Base-by-base conservation (phyloP, 2,888 invertebrate species). In the Dendrolimus houi region DNA sequence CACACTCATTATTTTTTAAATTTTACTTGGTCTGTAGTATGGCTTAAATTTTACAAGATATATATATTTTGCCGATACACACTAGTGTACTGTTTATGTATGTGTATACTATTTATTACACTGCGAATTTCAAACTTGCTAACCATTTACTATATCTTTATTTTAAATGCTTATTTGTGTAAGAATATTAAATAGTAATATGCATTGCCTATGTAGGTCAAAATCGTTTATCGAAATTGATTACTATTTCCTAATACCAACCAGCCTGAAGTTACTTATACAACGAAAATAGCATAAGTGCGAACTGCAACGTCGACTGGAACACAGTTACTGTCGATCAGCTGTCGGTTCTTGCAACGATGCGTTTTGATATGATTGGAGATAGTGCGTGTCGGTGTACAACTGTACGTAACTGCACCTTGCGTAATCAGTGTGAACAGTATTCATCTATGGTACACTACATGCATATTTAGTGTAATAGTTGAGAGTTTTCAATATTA, bases 331-430 rank as follows among this genome's bases (percentile, higher is more conserved):
- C 68, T 71, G 74, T 75, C 79, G 73, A 79, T 84, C 83, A 81
- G 75, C 74, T 80, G 83, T 83, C 81, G 60, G 69, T 74, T 79
- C 74, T 74, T 76, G 81, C 79, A 77, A 77, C 79, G 80, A 80
- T 83, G 80, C 76, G 79, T 83, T 81, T 78, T 74, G 81, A 81
- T 81, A 79, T 77, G 81, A 80, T 79, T 72, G 74, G 77, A 83
- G 85, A 87, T 86, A 82, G 83, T 83, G 84, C 83, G 83, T 85
- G 78, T 74, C 74, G 71, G 74, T 77, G 73, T 72, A 65, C 70
- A 71, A 61, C 60, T 67, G 61, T 65, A 69, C 65, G 62, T 67
- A 79, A 78, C 79, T 60, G 60, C 64, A 59, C 60, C 61, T 87
- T 87, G 80, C 79, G 73, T 81, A 87, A 87, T 69, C 64, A 55